Percentiles rank a stretch among this genome's conserved stretches.
phyloP scores from a whole-genome alignment of 1,140 invertebrate genomes.

The Latrodectus geometricus region DNA sequence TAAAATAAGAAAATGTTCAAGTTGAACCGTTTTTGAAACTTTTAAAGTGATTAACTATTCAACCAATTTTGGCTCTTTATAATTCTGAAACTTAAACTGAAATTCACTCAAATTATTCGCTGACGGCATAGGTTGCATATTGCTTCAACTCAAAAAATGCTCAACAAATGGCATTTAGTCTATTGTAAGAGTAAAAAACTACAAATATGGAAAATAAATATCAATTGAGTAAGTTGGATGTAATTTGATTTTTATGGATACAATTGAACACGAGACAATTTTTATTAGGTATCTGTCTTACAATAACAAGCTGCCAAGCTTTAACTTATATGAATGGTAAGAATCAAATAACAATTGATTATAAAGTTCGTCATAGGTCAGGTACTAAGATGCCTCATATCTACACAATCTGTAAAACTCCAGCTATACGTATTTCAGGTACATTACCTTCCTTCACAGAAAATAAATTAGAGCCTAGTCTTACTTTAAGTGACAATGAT shows the following conservation, averaged over 20 bases:
- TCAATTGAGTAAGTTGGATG: constrained; percentile 18
- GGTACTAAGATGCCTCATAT: background rate
- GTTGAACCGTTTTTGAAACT: too few species aligned
- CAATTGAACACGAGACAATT: too few species aligned
- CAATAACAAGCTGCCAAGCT: too few species aligned
- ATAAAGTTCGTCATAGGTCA: too few species aligned
- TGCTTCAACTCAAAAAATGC: background rate
- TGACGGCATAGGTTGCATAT: too few species aligned
- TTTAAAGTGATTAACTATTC: too few species aligned
- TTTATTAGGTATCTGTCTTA: too few species aligned
- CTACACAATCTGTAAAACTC: too few species aligned
- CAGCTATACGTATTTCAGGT: too few species aligned
- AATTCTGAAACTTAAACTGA: background rate
- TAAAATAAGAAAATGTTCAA: constrained; percentile 41
- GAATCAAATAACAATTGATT: background rate
- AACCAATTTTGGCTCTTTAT: background rate
- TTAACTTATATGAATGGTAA: background rate
- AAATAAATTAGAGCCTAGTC: too few species aligned
- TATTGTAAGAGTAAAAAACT: constrained; percentile 16
- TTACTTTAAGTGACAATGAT: too few species aligned
- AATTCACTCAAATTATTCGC: constrained; percentile 6
- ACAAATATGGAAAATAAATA: constrained; percentile 4
- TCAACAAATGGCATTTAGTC: constrained; percentile 28
- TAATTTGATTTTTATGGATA: background rate
- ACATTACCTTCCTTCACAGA: too few species aligned